Evolutionary conservation across 2,797 vertebrate species (phyloP).

Genomic region (Xiphophorus birchmanni): DNA sequence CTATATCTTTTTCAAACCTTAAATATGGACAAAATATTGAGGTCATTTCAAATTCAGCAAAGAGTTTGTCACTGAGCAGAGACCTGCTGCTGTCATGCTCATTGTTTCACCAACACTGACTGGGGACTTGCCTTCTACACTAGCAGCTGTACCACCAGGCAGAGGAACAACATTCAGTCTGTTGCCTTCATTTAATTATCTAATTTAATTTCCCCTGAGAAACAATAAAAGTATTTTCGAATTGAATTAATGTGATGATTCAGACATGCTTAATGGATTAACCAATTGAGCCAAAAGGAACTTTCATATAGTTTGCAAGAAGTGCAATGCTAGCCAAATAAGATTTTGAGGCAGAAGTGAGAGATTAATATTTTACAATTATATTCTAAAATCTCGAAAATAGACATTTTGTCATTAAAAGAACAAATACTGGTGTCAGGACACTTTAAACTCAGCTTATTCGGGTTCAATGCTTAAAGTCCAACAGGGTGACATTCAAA

Average conservation of each 20-base stretch:
- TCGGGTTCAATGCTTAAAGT: neutral
- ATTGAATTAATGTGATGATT: neutral
- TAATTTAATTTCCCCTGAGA: too few species aligned
- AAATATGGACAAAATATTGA: neutral
- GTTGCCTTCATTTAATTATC: neutral
- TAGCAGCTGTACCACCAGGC: neutral
- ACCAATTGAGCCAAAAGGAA: neutral
- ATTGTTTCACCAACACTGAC: neutral
- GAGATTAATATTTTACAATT: neutral
- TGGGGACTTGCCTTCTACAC: neutral
- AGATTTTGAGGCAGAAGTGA: neutral
- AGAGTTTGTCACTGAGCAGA: neutral
- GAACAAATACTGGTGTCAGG: neutral
- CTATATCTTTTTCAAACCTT: slow-evolving; percentile 92
- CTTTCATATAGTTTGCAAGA: neutral
- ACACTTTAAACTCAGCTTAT: neutral
- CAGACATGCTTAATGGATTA: neutral
- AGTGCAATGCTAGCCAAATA: neutral
- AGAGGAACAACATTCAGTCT: neutral
- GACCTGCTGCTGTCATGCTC: neutral
- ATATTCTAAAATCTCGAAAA: neutral
- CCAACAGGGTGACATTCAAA: neutral
- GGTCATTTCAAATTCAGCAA: neutral
- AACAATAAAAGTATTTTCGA: neutral
- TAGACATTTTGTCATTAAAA: neutral